A percentile compares a stretch with the other conserved stretches of the same genome.
Evolutionary conservation across 2,888 invertebrate genomes (phyloP).

Genomic region (Teinopalpus imperialis): DNA sequence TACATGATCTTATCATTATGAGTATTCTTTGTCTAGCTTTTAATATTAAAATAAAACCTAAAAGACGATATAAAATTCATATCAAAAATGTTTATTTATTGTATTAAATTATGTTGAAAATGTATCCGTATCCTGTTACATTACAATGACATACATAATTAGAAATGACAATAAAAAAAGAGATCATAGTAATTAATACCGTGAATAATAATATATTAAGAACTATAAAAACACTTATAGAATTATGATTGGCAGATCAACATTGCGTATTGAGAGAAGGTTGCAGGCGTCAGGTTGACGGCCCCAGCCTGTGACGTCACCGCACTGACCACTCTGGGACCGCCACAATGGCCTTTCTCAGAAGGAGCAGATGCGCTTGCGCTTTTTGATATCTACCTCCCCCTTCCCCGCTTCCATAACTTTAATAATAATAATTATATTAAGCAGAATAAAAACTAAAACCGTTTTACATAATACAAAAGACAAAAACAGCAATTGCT

Average conservation of each 20-base stretch:
- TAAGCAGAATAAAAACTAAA: constrained; percentile 30
- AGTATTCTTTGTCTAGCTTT: no score
- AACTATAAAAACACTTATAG: neutral
- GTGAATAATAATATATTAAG: no score
- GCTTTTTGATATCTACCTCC: constrained; percentile 61
- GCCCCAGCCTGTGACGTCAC: constrained; percentile 78
- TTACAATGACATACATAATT: no score
- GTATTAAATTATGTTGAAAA: no score
- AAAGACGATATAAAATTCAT: no score
- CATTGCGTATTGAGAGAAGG: constrained; percentile 40
- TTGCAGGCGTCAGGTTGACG: constrained; percentile 68
- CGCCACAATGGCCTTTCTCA: constrained; percentile 77
- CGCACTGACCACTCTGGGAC: constrained; percentile 75
- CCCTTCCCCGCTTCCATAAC: constrained; percentile 47
- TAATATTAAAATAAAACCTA: no score
- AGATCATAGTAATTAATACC: no score
- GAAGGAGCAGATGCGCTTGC: constrained; percentile 77
- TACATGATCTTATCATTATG: no score
- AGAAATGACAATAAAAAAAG: no score
- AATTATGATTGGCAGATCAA: constrained; percentile 27
- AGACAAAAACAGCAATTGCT: constrained; percentile 42
- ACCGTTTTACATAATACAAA: constrained; percentile 35
- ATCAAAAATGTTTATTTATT: no score
- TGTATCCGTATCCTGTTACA: no score
- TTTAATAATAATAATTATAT: constrained; percentile 38